Conservation (phyloP, 2,113 vertebrate genomes). For the Hippocampus abdominalis region DNA sequence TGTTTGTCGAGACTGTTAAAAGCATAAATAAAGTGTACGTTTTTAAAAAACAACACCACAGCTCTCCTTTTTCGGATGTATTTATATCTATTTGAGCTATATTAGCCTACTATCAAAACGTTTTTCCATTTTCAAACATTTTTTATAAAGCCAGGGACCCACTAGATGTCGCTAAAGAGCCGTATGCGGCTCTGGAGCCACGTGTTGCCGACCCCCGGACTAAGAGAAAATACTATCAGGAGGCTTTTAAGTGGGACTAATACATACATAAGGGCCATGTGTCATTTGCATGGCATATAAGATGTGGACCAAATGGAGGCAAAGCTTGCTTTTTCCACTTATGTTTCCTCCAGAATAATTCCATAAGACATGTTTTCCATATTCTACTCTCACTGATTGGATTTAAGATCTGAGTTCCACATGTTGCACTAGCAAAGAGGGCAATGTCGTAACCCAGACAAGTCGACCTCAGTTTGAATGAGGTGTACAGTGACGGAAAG, state of each 20-base stretch:
- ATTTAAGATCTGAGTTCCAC: constrained; percentile 45
- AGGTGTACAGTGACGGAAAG: constrained; percentile 67
- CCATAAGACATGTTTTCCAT: constrained; percentile 58
- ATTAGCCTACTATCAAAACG: too few species aligned
- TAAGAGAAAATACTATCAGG: too few species aligned
- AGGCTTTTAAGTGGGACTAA: background rate
- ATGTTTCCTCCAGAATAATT: constrained; percentile 34
- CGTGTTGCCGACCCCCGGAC: too few species aligned
- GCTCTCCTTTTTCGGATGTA: too few species aligned
- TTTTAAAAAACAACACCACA: too few species aligned
- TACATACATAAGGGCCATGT: background rate
- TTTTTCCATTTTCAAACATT: too few species aligned
- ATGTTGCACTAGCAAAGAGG: constrained; percentile 43
- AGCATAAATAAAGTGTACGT: too few species aligned
- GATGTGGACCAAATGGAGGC: constrained; percentile 16
- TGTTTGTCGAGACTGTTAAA: too few species aligned
- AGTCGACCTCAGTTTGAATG: constrained; percentile 44
- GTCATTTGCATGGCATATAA: background rate
- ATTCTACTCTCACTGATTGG: constrained; percentile 46
- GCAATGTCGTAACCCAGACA: constrained; percentile 62
- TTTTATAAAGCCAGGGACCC: too few species aligned
- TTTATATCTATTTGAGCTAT: too few species aligned
- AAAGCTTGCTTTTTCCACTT: constrained; percentile 19
- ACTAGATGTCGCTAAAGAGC: too few species aligned
- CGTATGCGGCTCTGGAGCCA: too few species aligned